phyloP scores from a whole-genome alignment of 64 coral and sea anemone genomes.

The Pocillopora verrucosa region DNA sequence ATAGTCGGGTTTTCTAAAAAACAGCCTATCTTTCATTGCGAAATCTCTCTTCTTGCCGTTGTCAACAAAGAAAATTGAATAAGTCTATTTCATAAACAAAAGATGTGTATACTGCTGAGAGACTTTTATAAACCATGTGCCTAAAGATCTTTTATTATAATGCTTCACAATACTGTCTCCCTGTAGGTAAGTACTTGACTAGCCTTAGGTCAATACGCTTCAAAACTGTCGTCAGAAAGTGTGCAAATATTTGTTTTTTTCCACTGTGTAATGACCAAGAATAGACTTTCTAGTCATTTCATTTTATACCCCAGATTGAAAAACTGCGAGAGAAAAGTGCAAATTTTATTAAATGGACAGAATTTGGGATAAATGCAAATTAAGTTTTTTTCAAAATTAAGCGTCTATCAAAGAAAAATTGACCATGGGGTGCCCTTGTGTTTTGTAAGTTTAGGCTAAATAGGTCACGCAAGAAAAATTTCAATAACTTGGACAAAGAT shows the following conservation, averaged over 20 bases:
- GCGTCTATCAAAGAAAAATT: background rate
- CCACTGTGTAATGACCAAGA: background rate
- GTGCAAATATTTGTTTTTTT: too few relatives aligned
- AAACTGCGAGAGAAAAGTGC: background rate
- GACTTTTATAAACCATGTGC: conserved; percentile 23
- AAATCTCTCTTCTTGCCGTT: background rate
- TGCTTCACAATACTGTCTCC: background rate
- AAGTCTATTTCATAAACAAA: background rate
- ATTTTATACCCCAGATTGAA: background rate
- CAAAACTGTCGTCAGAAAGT: too few relatives aligned
- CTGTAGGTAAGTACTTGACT: background rate
- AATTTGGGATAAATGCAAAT: background rate
- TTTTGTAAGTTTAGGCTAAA: background rate
- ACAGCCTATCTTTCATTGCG: background rate
- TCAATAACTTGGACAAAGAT: background rate
- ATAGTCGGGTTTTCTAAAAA: background rate
- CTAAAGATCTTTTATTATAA: background rate
- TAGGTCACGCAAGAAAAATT: background rate
- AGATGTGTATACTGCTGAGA: background rate
- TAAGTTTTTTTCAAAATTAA: background rate
- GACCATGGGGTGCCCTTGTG: background rate
- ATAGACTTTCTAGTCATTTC: background rate
- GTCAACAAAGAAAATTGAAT: background rate
- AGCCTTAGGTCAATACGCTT: background rate
- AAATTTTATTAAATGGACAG: background rate